Base-by-base conservation (phyloP, 2,797 vertebrate genomes). In the Pelobates cultripes region DNA sequence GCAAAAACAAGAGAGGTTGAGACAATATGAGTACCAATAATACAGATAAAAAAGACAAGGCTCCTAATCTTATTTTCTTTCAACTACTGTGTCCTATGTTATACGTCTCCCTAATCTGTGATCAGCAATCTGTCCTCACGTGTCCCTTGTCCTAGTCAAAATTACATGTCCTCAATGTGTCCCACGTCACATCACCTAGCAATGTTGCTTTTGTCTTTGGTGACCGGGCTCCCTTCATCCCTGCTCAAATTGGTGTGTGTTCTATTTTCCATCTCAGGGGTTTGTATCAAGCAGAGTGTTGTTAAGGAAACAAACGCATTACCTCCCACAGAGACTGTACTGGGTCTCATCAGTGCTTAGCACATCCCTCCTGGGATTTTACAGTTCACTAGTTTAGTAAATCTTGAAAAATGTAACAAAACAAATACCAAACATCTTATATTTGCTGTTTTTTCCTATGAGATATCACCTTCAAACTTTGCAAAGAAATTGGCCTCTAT, bases 251-350 rank as follows among this genome's bases (percentile, higher is more conserved):
- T 67, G 72, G 41, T 71, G 73, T 71, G 66, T 44, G 17, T 60
- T 41, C 82, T 79, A 67, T 43, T 15, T 17, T 72, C 17, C 13
- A 43, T 57, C n/a, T 66, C n/a, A 17, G 71, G 82, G 77, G 41
- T 79, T 64, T 83, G 82, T 83, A 70, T 83, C 82, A 75, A 71
- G 72, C 77, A 79, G 74, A 28, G n/a, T 40, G 17, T 74, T 42
- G 7, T 13, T 63, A 60, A 28, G 47, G 57, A 61, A 13, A n/a
- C 57, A 13, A 15, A 51, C 47, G 28, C 28, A 12, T 44, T 70
- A 1, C 4, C 43, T 40, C 43, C 44, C 9, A 13, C 17, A 71
- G 40, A 70, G 42, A 51, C 43, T 60, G 10, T 73, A 10, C 0
- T 9, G 45, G 12, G 43, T 40, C 6, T 42, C 8, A 69, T 68